Conservation (phyloP, 2,113 vertebrate species). For the Podocnemis expansa region DNA sequence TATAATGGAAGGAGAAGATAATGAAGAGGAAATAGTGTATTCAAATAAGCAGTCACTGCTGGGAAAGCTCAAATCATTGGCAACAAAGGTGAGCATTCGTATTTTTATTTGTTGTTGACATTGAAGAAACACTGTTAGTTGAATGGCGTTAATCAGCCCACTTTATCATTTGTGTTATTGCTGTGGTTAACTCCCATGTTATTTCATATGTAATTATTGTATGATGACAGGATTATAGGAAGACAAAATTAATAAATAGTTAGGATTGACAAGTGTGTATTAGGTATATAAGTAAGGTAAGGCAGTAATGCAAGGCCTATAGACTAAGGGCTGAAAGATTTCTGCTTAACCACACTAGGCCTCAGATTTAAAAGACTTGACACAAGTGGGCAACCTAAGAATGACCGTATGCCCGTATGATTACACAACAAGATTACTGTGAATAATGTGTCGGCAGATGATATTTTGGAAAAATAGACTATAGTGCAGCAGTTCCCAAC, state of each 20-base stretch:
- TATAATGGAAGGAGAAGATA: slow-evolving; percentile 97
- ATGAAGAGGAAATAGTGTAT: slow-evolving; percentile 95
- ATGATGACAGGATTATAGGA: neutral
- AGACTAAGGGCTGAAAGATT: neutral
- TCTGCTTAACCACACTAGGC: neutral
- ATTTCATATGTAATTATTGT: neutral
- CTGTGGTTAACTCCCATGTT: neutral
- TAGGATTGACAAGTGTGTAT: neutral
- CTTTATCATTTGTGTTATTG: neutral
- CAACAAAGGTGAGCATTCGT: slow-evolving; percentile 89
- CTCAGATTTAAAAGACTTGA: neutral
- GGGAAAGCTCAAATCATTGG: slow-evolving; percentile 93
- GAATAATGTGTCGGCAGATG: too few relatives aligned
- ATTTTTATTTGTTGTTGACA: neutral
- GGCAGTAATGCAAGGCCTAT: neutral
- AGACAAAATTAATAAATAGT: neutral
- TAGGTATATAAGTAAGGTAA: neutral
- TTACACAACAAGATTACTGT: neutral
- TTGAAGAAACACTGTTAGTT: neutral
- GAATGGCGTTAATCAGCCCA: neutral
- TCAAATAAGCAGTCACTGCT: slow-evolving; percentile 92
- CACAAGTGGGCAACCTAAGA: neutral
- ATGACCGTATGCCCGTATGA: neutral
- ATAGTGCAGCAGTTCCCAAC: too few relatives aligned
- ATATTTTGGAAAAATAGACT: neutral